Evolutionary conservation across 2,797 vertebrate species (phyloP).

Genomic region (Onychomys arenicola): DNA sequence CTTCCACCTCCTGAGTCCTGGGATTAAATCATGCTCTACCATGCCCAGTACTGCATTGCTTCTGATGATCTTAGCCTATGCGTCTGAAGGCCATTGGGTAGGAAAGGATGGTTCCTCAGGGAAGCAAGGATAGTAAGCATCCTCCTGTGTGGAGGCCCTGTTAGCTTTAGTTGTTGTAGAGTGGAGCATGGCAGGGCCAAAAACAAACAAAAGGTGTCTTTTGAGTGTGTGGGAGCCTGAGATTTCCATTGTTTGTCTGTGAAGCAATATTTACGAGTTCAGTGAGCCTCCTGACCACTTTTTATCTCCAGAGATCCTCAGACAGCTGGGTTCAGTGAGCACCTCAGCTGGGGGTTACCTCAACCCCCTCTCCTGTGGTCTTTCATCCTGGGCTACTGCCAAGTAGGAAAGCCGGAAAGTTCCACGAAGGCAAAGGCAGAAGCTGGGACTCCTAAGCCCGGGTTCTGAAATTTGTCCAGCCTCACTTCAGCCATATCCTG

Average conservation of each 20-base stretch:
- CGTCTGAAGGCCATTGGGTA: not conserved
- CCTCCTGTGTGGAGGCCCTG: not conserved
- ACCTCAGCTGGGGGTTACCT: not conserved
- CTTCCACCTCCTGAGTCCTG: not conserved
- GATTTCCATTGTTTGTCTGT: not conserved
- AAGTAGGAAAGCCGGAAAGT: not conserved
- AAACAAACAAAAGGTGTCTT: not conserved
- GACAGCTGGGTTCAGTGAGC: not conserved
- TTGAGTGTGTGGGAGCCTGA: not conserved
- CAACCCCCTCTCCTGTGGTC: too few species aligned
- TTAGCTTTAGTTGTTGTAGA: not conserved
- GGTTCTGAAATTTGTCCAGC: not conserved
- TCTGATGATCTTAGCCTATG: not conserved
- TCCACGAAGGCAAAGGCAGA: not conserved
- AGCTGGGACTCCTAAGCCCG: not conserved
- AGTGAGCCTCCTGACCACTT: not conserved
- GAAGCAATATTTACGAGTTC: not conserved
- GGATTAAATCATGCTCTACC: not conserved
- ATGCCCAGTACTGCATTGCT: not conserved
- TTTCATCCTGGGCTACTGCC: not conserved
- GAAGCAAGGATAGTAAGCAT: not conserved
- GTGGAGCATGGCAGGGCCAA: not conserved
- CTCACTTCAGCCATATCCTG: not conserved
- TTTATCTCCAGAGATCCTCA: not conserved
- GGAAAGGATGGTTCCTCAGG: not conserved